These are phyloP conservation scores for Canis aureus DNA, from an alignment of 2,113 vertebrate species.

Conservation along the genomic window DNA sequence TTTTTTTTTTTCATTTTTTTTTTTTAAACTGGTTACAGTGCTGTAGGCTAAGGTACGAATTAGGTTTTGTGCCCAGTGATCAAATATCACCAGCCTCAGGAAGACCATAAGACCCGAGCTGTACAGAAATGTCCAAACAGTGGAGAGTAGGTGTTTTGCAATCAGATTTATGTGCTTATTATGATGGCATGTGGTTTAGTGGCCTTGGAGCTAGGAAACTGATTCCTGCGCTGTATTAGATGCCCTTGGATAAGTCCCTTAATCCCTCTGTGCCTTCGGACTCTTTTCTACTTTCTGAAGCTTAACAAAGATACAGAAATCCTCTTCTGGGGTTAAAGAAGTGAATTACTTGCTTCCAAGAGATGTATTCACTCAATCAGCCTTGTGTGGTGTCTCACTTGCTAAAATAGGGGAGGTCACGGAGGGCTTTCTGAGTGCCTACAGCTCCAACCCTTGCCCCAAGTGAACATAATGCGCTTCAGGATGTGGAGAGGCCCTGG, in stretches of 20 bases:
- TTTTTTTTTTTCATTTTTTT: constrained; percentile 29
- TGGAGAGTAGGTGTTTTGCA: constrained; percentile 9
- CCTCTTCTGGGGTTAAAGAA: constrained; percentile 48
- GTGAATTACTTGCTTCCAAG: constrained; percentile 49
- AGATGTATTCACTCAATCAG: neutral
- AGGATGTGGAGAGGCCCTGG: constrained; percentile 4
- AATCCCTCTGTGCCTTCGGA: constrained; percentile 63
- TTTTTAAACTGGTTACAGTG: neutral
- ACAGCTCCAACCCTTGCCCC: neutral
- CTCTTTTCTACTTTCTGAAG: constrained; percentile 58
- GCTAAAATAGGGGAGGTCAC: constrained; percentile 1
- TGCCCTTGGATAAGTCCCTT: constrained; percentile 70
- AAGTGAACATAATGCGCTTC: neutral
- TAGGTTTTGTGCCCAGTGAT: constrained; percentile 68
- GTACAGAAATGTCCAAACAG: constrained; percentile 27
- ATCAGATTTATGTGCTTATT: constrained; percentile 73
- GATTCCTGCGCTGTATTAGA: constrained; percentile 16
- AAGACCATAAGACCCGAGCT: constrained; percentile 18
- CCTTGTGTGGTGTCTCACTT: constrained; percentile 20
- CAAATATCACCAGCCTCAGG: neutral
- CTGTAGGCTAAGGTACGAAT: constrained; percentile 44
- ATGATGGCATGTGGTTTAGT: constrained; percentile 48
- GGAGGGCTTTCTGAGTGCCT: constrained; percentile 29
- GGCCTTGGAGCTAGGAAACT: constrained; percentile 14
- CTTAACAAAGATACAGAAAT: constrained; percentile 42